Evolutionary conservation across 2,888 invertebrate species (phyloP).

Genomic region (Patella pellucida): DNA sequence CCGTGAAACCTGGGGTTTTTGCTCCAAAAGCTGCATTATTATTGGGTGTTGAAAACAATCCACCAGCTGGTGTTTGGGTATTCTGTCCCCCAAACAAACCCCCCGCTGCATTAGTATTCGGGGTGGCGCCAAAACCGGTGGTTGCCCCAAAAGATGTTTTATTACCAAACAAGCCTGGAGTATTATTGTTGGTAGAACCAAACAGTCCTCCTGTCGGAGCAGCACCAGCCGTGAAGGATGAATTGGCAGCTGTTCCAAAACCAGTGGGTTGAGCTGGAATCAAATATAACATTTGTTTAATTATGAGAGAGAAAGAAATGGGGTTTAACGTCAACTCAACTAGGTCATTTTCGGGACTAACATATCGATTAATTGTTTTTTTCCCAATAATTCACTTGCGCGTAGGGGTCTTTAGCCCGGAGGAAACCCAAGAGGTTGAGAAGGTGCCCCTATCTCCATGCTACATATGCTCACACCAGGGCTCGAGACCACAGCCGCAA

Average conservation of each 20-base stretch:
- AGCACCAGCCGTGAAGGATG: conserved; percentile 29
- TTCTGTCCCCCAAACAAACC: conserved; percentile 34
- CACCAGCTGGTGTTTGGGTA: conserved; percentile 27
- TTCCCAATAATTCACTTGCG: too few relatives aligned
- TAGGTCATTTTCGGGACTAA: neutral
- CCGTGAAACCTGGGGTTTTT: conserved; percentile 52
- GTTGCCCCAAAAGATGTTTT: conserved; percentile 18
- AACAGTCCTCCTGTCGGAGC: conserved; percentile 37
- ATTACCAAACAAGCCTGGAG: conserved; percentile 34
- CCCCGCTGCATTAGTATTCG: conserved; percentile 26
- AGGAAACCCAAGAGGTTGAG: too few relatives aligned
- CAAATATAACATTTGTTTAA: conserved; percentile 19
- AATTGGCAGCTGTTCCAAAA: conserved; percentile 47
- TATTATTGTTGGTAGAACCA: conserved; percentile 24
- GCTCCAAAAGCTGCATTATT: conserved; percentile 58
- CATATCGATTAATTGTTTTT: too few relatives aligned
- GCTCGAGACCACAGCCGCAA: too few relatives aligned
- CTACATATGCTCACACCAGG: too few relatives aligned
- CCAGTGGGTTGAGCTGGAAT: conserved; percentile 28
- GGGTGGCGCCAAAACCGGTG: conserved; percentile 11
- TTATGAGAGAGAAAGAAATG: too few relatives aligned
- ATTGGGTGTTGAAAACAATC: conserved; percentile 46
- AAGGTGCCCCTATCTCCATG: too few relatives aligned
- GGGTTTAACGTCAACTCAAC: too few relatives aligned
- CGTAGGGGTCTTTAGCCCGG: too few relatives aligned